Conservation (phyloP, 2,888 invertebrate species). For the Drosophila infuscata region DNA sequence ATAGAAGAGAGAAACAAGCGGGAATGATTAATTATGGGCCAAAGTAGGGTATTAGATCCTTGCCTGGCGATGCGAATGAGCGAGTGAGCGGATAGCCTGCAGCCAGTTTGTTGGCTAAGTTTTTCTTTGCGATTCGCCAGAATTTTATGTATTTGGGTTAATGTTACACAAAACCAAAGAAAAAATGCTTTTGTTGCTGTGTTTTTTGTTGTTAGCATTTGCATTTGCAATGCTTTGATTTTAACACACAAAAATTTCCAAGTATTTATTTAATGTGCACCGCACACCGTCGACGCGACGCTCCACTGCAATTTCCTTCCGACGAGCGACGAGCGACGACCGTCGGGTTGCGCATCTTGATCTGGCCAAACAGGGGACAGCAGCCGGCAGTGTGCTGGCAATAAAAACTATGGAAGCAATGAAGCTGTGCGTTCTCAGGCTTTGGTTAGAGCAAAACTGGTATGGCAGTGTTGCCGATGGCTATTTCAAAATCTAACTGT, state of each 20-base stretch:
- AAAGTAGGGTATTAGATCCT: conserved; percentile 72
- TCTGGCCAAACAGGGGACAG: conserved; percentile 27
- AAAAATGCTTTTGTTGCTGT: conserved; percentile 18
- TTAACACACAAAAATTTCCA: conserved; percentile 73
- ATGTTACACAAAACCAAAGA: conserved; percentile 69
- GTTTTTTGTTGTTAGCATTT: conserved; percentile 30
- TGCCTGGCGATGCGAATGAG: conserved; percentile 42
- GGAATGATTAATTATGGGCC: conserved; percentile 66
- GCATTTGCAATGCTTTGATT: conserved; percentile 75
- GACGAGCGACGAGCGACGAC: conserved; percentile 34
- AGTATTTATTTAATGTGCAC: conserved; percentile 78
- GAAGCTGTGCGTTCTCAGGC: conserved; percentile 69
- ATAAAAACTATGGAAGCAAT: conserved; percentile 18
- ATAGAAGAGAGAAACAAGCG: conserved; percentile 5
- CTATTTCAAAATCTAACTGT: conserved; percentile 82
- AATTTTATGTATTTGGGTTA: conserved; percentile 79
- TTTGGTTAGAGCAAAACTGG: conserved; percentile 59
- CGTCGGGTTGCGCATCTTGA: conserved; percentile 66
- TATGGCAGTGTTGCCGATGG: conserved; percentile 68
- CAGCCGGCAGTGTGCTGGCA: conserved; percentile 8
- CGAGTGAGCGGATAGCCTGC: conserved; percentile 39
- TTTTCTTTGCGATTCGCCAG: conserved; percentile 56
- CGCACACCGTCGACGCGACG: conserved; percentile 34
- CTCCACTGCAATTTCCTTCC: conserved; percentile 75
- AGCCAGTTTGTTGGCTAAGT: conserved; percentile 59